These are phyloP conservation scores for Limenitis camilla DNA, from an alignment of 2,888 invertebrate species.

Conservation along the genomic window DNA sequence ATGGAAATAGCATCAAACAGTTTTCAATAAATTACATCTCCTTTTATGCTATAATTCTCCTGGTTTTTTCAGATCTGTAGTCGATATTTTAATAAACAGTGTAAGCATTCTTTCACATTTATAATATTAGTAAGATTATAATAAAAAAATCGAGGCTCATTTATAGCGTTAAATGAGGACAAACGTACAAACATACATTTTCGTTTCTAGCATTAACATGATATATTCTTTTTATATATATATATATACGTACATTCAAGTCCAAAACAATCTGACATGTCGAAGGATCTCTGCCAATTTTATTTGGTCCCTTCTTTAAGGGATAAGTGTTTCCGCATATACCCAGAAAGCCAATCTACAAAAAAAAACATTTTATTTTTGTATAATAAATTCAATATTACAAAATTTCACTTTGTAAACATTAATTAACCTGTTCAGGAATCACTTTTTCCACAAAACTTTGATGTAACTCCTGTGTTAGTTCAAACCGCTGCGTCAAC, in stretches of 20 bases:
- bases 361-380: constrained; percentile 18
- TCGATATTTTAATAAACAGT: too few relatives aligned
- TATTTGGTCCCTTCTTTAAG: constrained; percentile 55
- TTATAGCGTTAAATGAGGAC: too few relatives aligned
- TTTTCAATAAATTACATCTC: too few relatives aligned
- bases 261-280: constrained; percentile 55
- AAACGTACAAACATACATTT: too few relatives aligned
- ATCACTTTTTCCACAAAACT: constrained; percentile 35
- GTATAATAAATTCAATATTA: neutral
- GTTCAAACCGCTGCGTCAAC: constrained; percentile 57
- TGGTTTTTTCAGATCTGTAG: too few relatives aligned
- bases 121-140: too few relatives aligned
- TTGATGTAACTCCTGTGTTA: constrained; percentile 47
- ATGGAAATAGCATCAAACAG: too few relatives aligned
- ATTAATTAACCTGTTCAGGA: constrained; percentile 49
- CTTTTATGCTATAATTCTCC: too few relatives aligned
- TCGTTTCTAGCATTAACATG: too few relatives aligned
- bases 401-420: constrained; percentile 1
- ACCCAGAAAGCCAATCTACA: constrained; percentile 60
- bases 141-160: too few relatives aligned
- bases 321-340: constrained; percentile 59
- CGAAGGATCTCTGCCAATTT: constrained; percentile 59
- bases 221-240: constrained; percentile 40
- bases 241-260: constrained; percentile 46
- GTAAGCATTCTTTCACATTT: too few relatives aligned